Base-by-base conservation (phyloP, 2,797 vertebrate genomes). In the Dromococcyx pavoninus region DNA sequence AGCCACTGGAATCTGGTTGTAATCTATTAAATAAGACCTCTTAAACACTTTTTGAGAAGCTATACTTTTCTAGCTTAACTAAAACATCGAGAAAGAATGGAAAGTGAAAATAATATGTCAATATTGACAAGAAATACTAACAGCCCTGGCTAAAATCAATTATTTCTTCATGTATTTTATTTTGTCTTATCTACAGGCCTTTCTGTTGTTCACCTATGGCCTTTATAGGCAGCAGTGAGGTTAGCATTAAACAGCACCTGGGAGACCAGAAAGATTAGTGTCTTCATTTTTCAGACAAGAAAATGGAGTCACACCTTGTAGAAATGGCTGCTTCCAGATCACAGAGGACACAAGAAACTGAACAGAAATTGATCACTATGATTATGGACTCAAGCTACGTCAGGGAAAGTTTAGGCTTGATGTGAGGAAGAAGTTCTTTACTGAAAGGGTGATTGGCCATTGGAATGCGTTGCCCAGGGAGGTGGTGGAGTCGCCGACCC, bases 61-160 rank as follows among this genome's bases (percentile, higher is more conserved):
- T 84, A 15, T 74, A 35, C 12, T 62, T 91, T 88, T 89, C 81
- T 77, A 74, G 18, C 22, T 90, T 80, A 77, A 90, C 39, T 80
- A 83, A 92, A 96, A 71, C 37, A 73, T 56, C 51, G 62, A 86
- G 37, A 77, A 86, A 72, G 83, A 89, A 89, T 78, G 32, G 54
- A 84, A 95, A 95, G 91, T 69, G 37, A 86, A 94, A 81, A 73
- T 77, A 80, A 54, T 86, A 61, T n/a, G 53, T 83, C 46, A 88
- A 65, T 89, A 89, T 89, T 92, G 81, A 87, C 75, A 91, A 91
- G 48, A 96, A 91, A 61, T 94, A 85, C 75, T 76, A 62, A 86
- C 69, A 86, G 10, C 17, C 56, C n/a, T 39, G 28, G 37, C 67
- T 83, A 72, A 92, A 96, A 91, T 88, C 54, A 86, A 72, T 91